phyloP scores from a whole-genome alignment of 2,888 invertebrate genomes.

The Polyommatus iphigenia region DNA sequence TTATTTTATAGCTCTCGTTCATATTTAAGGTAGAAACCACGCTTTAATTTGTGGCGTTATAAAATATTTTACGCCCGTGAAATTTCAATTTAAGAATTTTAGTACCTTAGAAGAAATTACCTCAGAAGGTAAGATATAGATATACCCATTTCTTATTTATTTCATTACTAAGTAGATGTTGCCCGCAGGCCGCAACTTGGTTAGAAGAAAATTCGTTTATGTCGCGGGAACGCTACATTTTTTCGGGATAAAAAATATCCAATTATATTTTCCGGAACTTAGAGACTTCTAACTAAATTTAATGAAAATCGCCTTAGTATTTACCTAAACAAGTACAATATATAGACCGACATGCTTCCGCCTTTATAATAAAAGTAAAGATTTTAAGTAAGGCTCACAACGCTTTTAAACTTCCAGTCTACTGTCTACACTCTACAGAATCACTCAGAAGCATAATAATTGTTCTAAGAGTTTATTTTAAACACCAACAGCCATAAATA shows the following conservation, averaged over 20 bases:
- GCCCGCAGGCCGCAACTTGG: too few relatives aligned
- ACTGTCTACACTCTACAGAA: too few relatives aligned
- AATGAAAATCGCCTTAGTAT: too few relatives aligned
- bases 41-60: neutral
- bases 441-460: neutral
- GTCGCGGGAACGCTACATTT: too few relatives aligned
- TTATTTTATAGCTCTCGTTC: neutral
- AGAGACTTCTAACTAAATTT: too few relatives aligned
- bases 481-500: neutral
- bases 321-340: too few relatives aligned
- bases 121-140: neutral
- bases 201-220: too few relatives aligned
- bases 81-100: neutral
- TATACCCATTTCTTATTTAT: neutral
- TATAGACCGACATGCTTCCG: too few relatives aligned
- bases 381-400: neutral
- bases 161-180: neutral
- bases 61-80: conserved; percentile 2
- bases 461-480: neutral
- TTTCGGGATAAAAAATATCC: too few relatives aligned
- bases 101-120: neutral
- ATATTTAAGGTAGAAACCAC: neutral
- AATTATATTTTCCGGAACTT: too few relatives aligned
- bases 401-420: neutral
- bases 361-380: neutral